These are phyloP conservation scores for Spinibarbus caldwelli DNA, from an alignment of 2,797 vertebrate genomes.

Conservation along the genomic window DNA sequence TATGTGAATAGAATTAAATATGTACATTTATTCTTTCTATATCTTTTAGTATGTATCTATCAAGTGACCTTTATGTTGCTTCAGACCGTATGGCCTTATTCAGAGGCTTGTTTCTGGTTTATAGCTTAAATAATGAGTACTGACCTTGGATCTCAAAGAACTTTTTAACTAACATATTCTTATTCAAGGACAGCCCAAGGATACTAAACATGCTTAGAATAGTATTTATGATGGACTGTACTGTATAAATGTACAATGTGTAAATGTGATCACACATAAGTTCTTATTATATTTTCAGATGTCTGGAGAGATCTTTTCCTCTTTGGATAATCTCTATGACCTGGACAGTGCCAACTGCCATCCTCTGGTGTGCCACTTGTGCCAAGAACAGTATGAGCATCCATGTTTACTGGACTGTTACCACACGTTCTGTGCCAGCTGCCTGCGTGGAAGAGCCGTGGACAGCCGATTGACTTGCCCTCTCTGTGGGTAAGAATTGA, in stretches of 20 bases:
- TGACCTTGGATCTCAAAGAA: neutral
- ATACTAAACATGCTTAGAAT: neutral
- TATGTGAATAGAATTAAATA: neutral
- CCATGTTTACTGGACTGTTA: slow-evolving; percentile 88
- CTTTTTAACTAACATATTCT: neutral
- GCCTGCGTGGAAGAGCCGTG: slow-evolving; percentile 77
- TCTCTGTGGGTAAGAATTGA: slow-evolving; percentile 80
- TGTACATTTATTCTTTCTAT: neutral
- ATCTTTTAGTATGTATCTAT: neutral
- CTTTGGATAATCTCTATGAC: slow-evolving; percentile 75
- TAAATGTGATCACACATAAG: neutral
- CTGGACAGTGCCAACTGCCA: slow-evolving; percentile 80
- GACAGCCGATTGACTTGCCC: slow-evolving; percentile 81
- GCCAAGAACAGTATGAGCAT: slow-evolving; percentile 82
- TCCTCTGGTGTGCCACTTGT: slow-evolving; percentile 84
- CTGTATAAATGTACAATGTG: slow-evolving; percentile 6
- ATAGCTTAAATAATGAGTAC: neutral
- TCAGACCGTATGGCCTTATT: neutral
- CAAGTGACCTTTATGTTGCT: neutral
- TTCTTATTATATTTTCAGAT: slow-evolving; percentile 67
- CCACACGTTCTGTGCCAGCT: slow-evolving; percentile 85
- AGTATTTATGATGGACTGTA: neutral
- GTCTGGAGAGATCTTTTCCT: slow-evolving; percentile 84
- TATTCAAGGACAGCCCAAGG: neutral
- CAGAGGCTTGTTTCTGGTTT: neutral